Percentiles rank a stretch among this genome's conserved stretches.
Evolutionary conservation across 92 coral and sea anemone genomes (phyloP).

Genomic region (Bergia puertoricense): DNA sequence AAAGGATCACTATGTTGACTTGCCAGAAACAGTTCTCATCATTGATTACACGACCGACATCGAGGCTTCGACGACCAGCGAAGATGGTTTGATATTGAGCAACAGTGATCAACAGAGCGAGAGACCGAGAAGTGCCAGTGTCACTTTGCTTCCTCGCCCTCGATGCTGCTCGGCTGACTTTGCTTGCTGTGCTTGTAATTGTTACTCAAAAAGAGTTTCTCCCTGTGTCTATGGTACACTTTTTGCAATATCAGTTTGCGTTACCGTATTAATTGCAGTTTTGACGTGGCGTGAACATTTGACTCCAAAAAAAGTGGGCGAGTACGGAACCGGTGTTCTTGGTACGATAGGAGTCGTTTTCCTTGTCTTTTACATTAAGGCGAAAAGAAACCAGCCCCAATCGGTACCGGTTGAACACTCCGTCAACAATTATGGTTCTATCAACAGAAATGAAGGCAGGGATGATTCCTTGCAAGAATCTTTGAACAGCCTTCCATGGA

Average conservation of each 20-base stretch:
- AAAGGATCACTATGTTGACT: constrained; percentile 41
- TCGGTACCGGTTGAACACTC: neutral
- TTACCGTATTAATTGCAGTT: constrained; percentile 23
- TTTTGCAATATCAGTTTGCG: neutral
- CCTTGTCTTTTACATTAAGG: constrained; percentile 2
- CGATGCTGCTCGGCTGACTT: constrained; percentile 14
- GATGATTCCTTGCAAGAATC: neutral
- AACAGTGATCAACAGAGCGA: neutral
- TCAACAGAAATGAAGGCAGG: neutral
- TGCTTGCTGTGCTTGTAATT: constrained; percentile 58
- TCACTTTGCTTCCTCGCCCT: neutral
- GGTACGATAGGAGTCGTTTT: constrained; percentile 4
- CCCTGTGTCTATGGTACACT: constrained; percentile 40
- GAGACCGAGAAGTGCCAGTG: neutral
- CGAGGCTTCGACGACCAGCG: constrained; percentile 40
- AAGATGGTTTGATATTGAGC: constrained; percentile 1
- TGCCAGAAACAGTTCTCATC: constrained; percentile 24
- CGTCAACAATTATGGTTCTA: constrained; percentile 1
- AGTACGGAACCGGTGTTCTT: constrained; percentile 31
- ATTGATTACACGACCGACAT: constrained; percentile 17
- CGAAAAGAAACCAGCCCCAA: neutral
- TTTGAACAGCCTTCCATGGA: neutral
- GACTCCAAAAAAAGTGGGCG: constrained; percentile 49
- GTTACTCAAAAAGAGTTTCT: constrained; percentile 51
- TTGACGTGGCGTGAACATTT: constrained; percentile 59